Percentiles rank a stretch among this genome's conserved stretches.
These are phyloP conservation scores for Zhuqinia jingwanae DNA, from an alignment of 2,888 invertebrate species.

Conservation along the genomic window DNA sequence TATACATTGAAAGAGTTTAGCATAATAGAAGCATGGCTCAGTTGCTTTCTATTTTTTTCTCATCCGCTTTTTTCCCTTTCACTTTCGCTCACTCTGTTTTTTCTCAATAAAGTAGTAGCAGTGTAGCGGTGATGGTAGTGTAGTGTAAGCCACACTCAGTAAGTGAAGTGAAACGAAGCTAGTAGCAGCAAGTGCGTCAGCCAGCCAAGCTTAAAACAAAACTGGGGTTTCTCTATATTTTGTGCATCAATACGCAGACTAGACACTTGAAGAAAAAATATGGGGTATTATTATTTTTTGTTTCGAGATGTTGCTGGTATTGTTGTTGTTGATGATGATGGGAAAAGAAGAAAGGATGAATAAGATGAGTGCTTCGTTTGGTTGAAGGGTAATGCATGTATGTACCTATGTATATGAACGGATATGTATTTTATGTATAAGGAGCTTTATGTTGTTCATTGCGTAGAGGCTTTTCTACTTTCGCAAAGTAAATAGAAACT, in stretches of 20 bases:
- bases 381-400: background rate
- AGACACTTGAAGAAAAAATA: background rate
- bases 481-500: background rate
- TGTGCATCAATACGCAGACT: constrained; percentile 24
- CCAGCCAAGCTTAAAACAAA: constrained; percentile 2
- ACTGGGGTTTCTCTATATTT: background rate
- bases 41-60: background rate
- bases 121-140: no score
- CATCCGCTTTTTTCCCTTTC: background rate
- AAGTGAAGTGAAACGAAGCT: constrained; percentile 39
- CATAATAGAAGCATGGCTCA: background rate
- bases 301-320: background rate
- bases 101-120: constrained; percentile 31
- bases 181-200: background rate
- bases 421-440: background rate
- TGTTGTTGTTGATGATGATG: constrained; percentile 37
- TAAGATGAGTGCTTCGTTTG: constrained; percentile 16
- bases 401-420: background rate
- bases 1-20: background rate
- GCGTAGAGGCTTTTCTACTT: background rate
- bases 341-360: background rate
- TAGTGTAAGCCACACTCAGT: background rate
- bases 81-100: constrained; percentile 19
- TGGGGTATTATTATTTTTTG: constrained; percentile 10
- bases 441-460: background rate